These are phyloP conservation scores for Catalaphyllia jardinei DNA, from an alignment of 64 coral and sea anemone species.

Conservation along the genomic window DNA sequence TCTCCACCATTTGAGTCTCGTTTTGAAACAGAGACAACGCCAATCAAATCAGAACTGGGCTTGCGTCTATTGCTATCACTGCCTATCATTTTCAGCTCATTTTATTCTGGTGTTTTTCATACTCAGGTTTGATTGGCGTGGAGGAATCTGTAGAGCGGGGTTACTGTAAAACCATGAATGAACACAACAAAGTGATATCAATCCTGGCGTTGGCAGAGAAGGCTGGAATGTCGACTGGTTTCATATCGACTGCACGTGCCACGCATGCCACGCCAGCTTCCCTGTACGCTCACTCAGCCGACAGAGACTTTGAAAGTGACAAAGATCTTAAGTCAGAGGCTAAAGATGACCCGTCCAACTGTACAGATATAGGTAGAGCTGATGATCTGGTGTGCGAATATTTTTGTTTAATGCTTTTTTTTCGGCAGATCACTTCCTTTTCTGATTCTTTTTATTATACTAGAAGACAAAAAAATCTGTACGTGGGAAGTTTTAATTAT, in stretches of 20 bases:
- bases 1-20: too few species aligned
- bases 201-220: constrained; percentile 79
- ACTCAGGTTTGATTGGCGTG: constrained; percentile 67
- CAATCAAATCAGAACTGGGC: too few species aligned
- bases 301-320: constrained; percentile 75
- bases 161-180: constrained; percentile 54
- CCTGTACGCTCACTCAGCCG: constrained; percentile 68
- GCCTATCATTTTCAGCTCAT: not conserved
- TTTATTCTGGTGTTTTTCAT: not conserved
- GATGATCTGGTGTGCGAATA: too few species aligned
- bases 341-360: constrained; percentile 59
- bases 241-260: constrained; percentile 82
- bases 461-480: too few species aligned
- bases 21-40: too few species aligned
- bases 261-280: constrained; percentile 84
- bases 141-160: constrained; percentile 47
- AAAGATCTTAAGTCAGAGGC: not conserved
- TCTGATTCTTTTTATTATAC: too few species aligned
- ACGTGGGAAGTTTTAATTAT: too few species aligned
- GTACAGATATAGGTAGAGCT: constrained; percentile 92
- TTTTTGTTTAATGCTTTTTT: too few species aligned
- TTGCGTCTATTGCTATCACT: too few species aligned
- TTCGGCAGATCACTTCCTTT: too few species aligned
- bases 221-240: constrained; percentile 91
- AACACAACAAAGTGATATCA: constrained; percentile 78